These are phyloP conservation scores for Synergus japonicus DNA, from an alignment of 2,888 invertebrate species.

Conservation along the genomic window DNA sequence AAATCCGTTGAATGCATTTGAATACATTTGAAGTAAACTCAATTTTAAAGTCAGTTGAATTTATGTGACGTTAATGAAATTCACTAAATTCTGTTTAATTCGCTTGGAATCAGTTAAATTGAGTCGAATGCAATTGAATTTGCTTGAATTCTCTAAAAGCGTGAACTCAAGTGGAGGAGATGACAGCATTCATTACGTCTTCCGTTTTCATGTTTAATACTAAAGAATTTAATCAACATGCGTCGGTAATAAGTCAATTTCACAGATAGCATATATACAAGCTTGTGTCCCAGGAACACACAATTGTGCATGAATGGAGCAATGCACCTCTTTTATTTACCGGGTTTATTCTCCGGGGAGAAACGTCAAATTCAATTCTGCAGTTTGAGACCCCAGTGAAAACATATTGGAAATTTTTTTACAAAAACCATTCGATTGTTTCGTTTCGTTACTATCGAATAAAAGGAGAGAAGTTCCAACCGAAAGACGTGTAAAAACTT, in stretches of 20 bases:
- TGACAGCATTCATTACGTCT: too few relatives aligned
- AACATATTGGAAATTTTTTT: conserved; percentile 9
- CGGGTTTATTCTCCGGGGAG: conserved; percentile 8
- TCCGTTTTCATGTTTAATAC: not conserved
- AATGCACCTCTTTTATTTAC: not conserved
- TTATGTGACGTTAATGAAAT: not conserved
- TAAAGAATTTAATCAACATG: not conserved
- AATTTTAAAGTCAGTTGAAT: not conserved
- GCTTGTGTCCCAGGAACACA: not conserved
- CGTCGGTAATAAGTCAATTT: not conserved
- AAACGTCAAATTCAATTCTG: conserved; percentile 29
- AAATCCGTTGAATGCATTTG: not conserved
- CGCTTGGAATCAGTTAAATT: not conserved
- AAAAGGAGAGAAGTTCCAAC: not conserved
- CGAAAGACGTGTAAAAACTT: not conserved
- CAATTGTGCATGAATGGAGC: not conserved
- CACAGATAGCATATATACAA: not conserved
- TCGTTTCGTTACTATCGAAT: not conserved
- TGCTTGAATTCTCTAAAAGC: too few relatives aligned
- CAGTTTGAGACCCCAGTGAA: conserved; percentile 18
- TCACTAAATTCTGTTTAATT: not conserved
- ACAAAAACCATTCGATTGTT: conserved; percentile 11
- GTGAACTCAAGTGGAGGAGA: too few relatives aligned
- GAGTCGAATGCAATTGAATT: not conserved
- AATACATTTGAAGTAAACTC: not conserved